Percentiles rank a stretch among this genome's conserved stretches.
These are phyloP conservation scores for Allolobophora icterica DNA, from an alignment of 2,888 invertebrate species.

Conservation along the genomic window DNA sequence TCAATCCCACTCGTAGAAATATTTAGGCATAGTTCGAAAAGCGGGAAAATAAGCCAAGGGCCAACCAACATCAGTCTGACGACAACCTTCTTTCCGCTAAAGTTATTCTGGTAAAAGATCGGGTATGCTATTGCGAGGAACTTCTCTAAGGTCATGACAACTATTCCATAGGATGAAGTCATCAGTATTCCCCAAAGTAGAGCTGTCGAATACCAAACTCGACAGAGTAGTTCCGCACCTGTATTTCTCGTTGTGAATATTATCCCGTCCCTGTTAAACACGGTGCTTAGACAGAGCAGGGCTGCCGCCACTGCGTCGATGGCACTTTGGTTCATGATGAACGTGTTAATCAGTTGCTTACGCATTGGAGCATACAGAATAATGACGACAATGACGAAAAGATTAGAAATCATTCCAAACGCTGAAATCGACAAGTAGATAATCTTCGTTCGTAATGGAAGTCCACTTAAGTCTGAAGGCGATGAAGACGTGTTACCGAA, in stretches of 20 bases:
- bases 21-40: slow-evolving; percentile 38
- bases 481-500: no score
- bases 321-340: slow-evolving; percentile 43
- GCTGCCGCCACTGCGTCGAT: slow-evolving; percentile 40
- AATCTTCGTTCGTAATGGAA: background rate
- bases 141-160: slow-evolving; percentile 40
- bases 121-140: slow-evolving; percentile 41
- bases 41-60: slow-evolving; percentile 34
- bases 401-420: slow-evolving; percentile 42
- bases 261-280: slow-evolving; percentile 31
- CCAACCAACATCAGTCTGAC: slow-evolving; percentile 28
- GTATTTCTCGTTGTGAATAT: background rate
- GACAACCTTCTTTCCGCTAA: slow-evolving; percentile 25
- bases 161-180: slow-evolving; percentile 40
- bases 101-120: slow-evolving; percentile 38
- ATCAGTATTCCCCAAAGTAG: slow-evolving; percentile 37
- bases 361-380: slow-evolving; percentile 35
- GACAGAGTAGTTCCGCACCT: slow-evolving; percentile 32
- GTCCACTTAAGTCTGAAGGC: no score
- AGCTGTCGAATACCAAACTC: slow-evolving; percentile 36
- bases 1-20: slow-evolving; percentile 35
- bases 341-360: slow-evolving; percentile 40
- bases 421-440: slow-evolving; percentile 37
- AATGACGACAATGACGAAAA: slow-evolving; percentile 44
- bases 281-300: slow-evolving; percentile 35